Base-by-base conservation (phyloP, 2,797 vertebrate genomes). In the Pogonophryne albipinna region DNA sequence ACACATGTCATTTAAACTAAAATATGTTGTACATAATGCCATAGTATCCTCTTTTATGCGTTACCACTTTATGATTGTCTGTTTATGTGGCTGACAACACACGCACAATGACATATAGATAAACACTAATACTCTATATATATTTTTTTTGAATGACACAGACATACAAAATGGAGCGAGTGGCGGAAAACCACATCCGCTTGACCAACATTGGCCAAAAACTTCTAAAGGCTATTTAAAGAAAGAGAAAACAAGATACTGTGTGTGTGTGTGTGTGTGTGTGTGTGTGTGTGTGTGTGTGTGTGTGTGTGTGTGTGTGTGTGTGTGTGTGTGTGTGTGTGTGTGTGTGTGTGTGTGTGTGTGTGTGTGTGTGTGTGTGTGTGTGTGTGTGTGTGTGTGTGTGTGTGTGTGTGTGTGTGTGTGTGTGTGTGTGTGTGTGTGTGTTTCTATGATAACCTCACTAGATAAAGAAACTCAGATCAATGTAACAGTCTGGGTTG, bases 131-230 rank as follows among this genome's bases (percentile, higher is more conserved):
- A 10, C 9, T 41, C 10, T 13, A 66, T 17, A 53, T 23, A 65
- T 4, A 52, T 27, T 27, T 27, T 27, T 27, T 16, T 5, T 0
- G n/a, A 61, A 19, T 53, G 52, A 61, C 19, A 47, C 10, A 53
- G 4, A 45, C 2, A 76, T 58, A 79, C 9, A 16, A n/a, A 13
- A 15, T 27, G 45, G 46, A 20, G 38, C 42, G 41, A 59, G 52
- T 56, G 11, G 23, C 38, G 19, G 12, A 41, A 58, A 50, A 31
- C 17, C 66, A 74, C 70, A 72, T 67, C 64, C 19, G 52, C 11
- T 64, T 41, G 27, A 67, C 49, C 68, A 66, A 73, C 66, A 59
- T 6, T 14, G 23, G 13, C 66, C 63, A 66, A 42, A 79, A 74
- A 75, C 56, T 38, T 71, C 16, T 20, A 31, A 78, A 53, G 44